phyloP scores from a whole-genome alignment of 2,113 vertebrate species.

The Psittacus erithacus region DNA sequence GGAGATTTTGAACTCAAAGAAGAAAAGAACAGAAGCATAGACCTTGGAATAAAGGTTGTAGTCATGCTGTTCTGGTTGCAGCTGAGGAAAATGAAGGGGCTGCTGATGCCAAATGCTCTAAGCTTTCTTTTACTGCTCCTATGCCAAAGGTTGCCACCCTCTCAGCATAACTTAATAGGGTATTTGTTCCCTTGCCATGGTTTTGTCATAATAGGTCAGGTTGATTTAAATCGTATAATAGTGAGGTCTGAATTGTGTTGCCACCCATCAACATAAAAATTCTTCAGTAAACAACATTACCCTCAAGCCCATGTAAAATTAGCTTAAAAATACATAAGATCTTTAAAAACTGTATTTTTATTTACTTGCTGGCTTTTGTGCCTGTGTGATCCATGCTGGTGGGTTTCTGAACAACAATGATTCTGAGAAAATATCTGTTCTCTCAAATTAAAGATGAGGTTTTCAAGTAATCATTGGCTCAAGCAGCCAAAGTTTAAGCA shows the following conservation, averaged over 20 bases:
- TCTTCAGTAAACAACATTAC: neutral
- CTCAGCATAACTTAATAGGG: neutral
- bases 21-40: neutral
- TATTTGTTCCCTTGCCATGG: neutral
- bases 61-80: neutral
- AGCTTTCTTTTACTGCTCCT: neutral
- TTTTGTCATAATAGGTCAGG: neutral
- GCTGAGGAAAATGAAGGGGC: slow-evolving; percentile 17
- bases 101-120: neutral
- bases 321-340: neutral
- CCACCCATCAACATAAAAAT: neutral
- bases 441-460: neutral
- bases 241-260: neutral
- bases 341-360: neutral
- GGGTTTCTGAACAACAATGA: neutral
- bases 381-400: neutral
- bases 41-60: neutral
- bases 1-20: neutral
- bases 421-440: neutral
- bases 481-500: neutral
- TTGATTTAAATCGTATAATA: neutral
- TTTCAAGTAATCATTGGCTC: neutral
- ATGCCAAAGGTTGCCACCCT: neutral
- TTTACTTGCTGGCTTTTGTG: neutral
- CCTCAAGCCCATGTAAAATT: neutral